Conservation (phyloP, 2,113 vertebrate species). For the Sander vitreus region DNA sequence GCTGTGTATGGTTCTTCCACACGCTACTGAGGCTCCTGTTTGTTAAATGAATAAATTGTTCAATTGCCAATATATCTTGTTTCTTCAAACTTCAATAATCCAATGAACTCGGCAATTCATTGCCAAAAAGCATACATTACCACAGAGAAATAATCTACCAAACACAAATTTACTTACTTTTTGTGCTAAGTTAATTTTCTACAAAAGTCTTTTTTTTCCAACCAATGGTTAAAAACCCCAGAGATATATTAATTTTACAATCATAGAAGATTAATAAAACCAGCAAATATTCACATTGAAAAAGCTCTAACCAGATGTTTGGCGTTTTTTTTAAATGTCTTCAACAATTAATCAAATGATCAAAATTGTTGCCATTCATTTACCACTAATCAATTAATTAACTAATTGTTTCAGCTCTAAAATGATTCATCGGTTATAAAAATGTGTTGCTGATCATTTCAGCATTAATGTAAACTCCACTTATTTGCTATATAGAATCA, state of each 20-base stretch:
- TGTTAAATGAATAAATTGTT: too few species aligned
- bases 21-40: too few species aligned
- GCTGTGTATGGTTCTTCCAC: too few species aligned
- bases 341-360: background rate
- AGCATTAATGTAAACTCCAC: background rate
- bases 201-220: background rate
- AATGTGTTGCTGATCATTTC: background rate
- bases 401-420: background rate
- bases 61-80: too few species aligned
- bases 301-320: too few species aligned
- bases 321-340: too few species aligned
- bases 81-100: too few species aligned
- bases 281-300: background rate
- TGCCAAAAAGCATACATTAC: too few species aligned
- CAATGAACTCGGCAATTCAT: too few species aligned
- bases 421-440: background rate
- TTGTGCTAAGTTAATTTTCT: background rate
- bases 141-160: too few species aligned
- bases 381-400: background rate
- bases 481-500: background rate
- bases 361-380: background rate
- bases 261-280: too few species aligned
- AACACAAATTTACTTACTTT: too few species aligned
- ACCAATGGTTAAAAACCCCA: background rate
- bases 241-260: background rate